Base-by-base conservation (phyloP, 2,888 invertebrate genomes). In the Amphiduros pacificus region DNA sequence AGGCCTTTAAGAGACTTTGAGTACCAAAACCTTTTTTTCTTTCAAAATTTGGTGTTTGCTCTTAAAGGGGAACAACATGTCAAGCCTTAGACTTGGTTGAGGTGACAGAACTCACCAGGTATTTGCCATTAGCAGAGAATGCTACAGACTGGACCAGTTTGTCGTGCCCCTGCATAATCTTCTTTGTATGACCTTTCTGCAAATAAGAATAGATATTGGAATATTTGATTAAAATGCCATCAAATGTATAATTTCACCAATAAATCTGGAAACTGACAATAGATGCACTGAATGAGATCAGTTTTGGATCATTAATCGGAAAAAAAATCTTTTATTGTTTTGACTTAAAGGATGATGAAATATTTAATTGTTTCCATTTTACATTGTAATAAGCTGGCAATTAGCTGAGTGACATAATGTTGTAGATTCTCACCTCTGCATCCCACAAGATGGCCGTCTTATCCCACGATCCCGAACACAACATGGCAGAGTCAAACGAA, bases 391-490 rank as follows among this genome's bases (percentile, higher is more conserved):
- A n/a, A n/a, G n/a, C n/a, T n/a, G n/a, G n/a, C n/a, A n/a, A n/a
- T n/a, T n/a, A n/a, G n/a, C n/a, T n/a, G n/a, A n/a, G n/a, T n/a
- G n/a, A n/a, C n/a, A n/a, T n/a, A n/a, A n/a, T n/a, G n/a, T n/a
- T n/a, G 17, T 36, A 36, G 9, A 40, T 9, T n/a, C 55, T 31
- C 51, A 78, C 80, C 74, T 77, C 66, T 5, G 79, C 73, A 66
- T 77, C 73, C 80, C 80, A 80, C 26, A 80, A 54, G 31, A 79
- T 77, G 44, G 79, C 80, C 11, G 76, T 78, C 55, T 77, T 75
- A 60, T 81, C 81, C 80, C 80, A 81, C 1, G 79, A 80, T 1
- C 78, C 79, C 6, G 79, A 78, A 63, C 77, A 77, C 51, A 81
- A 60, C 26, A 66, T 60, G 28, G 66, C 61, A 4, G 74, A 73